Percentiles rank a stretch among this genome's conserved stretches.
Conservation (phyloP, 2,113 vertebrate species). For the Panthera leo region DNA sequence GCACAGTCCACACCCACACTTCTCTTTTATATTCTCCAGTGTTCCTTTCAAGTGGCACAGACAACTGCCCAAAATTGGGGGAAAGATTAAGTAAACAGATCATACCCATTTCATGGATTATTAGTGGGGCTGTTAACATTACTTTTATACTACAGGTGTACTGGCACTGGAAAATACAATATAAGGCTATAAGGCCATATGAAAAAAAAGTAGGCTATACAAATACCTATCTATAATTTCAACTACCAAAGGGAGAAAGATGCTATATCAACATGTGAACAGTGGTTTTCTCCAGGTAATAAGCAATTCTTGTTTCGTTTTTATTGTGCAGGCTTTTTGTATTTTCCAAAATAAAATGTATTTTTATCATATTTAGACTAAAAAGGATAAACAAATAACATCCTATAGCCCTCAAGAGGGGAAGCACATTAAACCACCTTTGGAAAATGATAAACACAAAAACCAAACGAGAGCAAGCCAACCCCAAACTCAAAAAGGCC, state of each 20-base stretch:
- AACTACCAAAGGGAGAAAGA: constrained; percentile 44
- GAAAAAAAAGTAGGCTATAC: not conserved
- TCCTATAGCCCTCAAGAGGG: not conserved
- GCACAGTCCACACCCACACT: not conserved
- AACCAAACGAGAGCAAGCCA: not conserved
- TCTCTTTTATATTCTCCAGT: not conserved
- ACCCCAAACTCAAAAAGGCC: constrained; percentile 32
- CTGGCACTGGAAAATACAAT: not conserved
- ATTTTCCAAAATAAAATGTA: constrained; percentile 49
- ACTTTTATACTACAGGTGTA: constrained; percentile 19
- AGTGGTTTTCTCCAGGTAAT: not conserved
- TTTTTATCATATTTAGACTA: constrained; percentile 38
- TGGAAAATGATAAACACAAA: constrained; percentile 33
- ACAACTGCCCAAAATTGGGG: not conserved
- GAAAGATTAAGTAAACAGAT: constrained; percentile 32
- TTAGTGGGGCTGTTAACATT: not conserved
- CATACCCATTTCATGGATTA: not conserved
- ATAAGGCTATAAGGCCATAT: not conserved
- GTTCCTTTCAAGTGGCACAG: not conserved
- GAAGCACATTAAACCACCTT: constrained; percentile 36
- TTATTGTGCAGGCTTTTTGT: constrained; percentile 8
- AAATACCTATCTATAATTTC: constrained; percentile 35
- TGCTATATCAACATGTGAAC: not conserved
- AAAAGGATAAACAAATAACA: constrained; percentile 1
- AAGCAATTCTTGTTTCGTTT: constrained; percentile 3